Conservation (phyloP, 1,140 invertebrate genomes). For the Ganaspis sp. region DNA sequence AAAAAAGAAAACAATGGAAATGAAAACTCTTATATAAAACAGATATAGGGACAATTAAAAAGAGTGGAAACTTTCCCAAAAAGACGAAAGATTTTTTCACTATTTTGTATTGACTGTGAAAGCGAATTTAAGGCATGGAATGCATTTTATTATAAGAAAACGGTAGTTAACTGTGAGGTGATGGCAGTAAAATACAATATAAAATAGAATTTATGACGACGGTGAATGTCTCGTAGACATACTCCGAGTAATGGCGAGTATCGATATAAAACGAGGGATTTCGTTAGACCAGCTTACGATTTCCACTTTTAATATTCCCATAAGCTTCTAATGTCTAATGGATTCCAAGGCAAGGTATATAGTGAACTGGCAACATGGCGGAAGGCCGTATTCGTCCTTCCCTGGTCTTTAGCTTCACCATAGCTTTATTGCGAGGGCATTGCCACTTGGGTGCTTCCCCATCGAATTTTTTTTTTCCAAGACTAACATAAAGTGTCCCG, state of each 20-base stretch:
- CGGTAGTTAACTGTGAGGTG: not conserved
- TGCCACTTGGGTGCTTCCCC: slow-evolving; percentile 46
- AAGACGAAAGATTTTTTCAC: not conserved
- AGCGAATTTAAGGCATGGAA: slow-evolving; percentile 8
- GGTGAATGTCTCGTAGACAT: slow-evolving; percentile 19
- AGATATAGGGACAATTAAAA: too few relatives aligned
- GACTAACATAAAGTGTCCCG: slow-evolving; percentile 56
- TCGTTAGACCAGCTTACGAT: slow-evolving; percentile 26
- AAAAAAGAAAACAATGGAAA: too few relatives aligned
- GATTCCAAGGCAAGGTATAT: slow-evolving; percentile 24
- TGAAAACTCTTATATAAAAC: too few relatives aligned
- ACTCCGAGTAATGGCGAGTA: slow-evolving; percentile 24
- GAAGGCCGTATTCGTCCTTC: slow-evolving; percentile 16
- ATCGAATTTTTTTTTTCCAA: slow-evolving; percentile 56
- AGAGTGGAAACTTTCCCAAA: not conserved
- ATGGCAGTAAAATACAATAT: slow-evolving; percentile 25
- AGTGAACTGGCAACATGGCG: slow-evolving; percentile 26
- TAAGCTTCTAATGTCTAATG: slow-evolving; percentile 30
- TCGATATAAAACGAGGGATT: slow-evolving; percentile 27
- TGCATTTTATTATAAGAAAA: slow-evolving; percentile 30
- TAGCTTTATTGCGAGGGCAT: slow-evolving; percentile 42
- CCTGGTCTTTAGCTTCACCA: slow-evolving; percentile 14
- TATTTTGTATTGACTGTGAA: slow-evolving; percentile 2
- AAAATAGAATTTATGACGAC: slow-evolving; percentile 25
- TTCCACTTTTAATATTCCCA: slow-evolving; percentile 31